These are phyloP conservation scores for Tragelaphus buxtoni DNA, from an alignment of 2,113 vertebrate genomes.

Conservation along the genomic window DNA sequence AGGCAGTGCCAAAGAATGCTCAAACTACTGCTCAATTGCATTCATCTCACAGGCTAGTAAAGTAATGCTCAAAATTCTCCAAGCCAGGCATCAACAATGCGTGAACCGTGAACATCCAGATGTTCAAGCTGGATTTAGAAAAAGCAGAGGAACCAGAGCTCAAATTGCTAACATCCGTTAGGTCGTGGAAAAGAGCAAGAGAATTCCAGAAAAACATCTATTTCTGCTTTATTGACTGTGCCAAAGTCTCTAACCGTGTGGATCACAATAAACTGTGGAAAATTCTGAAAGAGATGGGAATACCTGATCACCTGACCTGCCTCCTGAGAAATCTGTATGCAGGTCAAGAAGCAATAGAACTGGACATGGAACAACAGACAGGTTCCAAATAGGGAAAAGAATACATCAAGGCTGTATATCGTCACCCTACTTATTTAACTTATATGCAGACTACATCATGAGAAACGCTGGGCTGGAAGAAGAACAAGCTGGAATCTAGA, in stretches of 20 bases:
- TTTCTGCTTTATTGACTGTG: neutral
- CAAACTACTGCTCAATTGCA: neutral
- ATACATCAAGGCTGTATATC: too few species aligned
- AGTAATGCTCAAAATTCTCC: neutral
- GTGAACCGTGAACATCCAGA: neutral
- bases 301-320: too few species aligned
- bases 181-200: neutral
- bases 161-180: neutral
- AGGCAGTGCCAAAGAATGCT: neutral
- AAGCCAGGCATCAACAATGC: neutral
- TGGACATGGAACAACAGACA: too few species aligned
- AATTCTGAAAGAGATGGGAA: too few species aligned
- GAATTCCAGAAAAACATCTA: neutral
- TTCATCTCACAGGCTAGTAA: neutral
- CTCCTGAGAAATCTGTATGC: too few species aligned
- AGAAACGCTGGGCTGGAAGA: too few species aligned
- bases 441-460: too few species aligned
- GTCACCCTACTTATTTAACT: too few species aligned
- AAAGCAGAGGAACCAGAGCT: neutral
- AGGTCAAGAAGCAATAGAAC: too few species aligned
- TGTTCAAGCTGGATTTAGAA: neutral
- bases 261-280: neutral
- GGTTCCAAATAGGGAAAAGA: too few species aligned
- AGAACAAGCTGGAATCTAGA: too few species aligned
- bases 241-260: neutral